Conservation (phyloP, 1,140 invertebrate genomes). For the Drosophila repleta region DNA sequence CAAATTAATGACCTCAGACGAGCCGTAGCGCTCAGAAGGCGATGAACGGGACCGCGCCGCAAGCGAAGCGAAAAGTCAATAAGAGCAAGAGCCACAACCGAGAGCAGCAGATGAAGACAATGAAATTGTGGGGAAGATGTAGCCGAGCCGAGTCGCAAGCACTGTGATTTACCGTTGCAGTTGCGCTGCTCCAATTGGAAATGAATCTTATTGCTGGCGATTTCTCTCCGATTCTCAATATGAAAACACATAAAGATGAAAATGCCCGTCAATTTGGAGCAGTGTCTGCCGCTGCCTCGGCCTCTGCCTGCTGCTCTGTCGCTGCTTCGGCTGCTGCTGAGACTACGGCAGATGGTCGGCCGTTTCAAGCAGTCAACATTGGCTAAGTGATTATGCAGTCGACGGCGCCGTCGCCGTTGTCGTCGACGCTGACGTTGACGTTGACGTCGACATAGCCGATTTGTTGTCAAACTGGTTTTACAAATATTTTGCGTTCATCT, state of each 20-base stretch:
- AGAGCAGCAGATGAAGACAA: constrained; percentile 15
- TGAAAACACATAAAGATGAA: constrained; percentile 42
- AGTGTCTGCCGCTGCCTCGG: constrained; percentile 22
- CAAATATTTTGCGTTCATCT: constrained; percentile 81
- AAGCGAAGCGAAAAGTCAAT: constrained; percentile 30
- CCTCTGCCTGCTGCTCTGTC: too few species aligned
- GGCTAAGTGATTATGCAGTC: constrained; percentile 73
- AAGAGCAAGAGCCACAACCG: constrained; percentile 10
- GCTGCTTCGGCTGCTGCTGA: background rate
- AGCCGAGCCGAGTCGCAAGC: constrained; percentile 22
- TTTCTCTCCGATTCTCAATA: constrained; percentile 73
- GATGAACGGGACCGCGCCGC: constrained; percentile 1
- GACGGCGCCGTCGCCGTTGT: constrained; percentile 47
- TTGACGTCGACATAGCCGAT: constrained; percentile 69
- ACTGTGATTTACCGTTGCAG: constrained; percentile 69
- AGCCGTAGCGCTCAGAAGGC: constrained; percentile 21
- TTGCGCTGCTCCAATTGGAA: constrained; percentile 55
- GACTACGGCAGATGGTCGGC: constrained; percentile 59
- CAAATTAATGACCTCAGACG: constrained; percentile 78
- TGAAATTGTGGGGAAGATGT: constrained; percentile 7
- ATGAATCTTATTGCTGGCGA: constrained; percentile 73
- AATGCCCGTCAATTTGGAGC: constrained; percentile 68
- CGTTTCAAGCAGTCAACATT: constrained; percentile 15
- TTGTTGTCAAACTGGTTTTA: constrained; percentile 83
- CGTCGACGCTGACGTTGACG: constrained; percentile 24